These are phyloP conservation scores for Decapterus maruadsi DNA, from an alignment of 2,797 vertebrate genomes.

Conservation along the genomic window DNA sequence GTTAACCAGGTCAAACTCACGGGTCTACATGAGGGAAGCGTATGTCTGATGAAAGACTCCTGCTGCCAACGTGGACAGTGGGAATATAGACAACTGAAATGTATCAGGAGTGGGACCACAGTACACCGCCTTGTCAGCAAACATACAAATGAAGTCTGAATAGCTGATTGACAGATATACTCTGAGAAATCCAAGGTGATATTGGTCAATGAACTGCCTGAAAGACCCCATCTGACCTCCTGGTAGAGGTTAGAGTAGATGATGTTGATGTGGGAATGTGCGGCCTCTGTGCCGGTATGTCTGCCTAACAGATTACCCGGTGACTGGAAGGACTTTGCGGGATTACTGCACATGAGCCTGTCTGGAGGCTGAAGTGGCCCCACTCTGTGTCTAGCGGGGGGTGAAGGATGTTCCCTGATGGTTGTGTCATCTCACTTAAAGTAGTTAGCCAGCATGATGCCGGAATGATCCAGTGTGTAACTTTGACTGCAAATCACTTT, in stretches of 20 bases:
- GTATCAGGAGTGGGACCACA: neutral
- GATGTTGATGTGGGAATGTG: slow-evolving; percentile 33
- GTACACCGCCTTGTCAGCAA: neutral
- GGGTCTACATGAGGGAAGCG: neutral
- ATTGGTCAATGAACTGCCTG: neutral
- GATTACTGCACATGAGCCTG: slow-evolving; percentile 79
- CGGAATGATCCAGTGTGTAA: neutral
- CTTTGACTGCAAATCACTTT: neutral
- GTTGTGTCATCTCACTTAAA: slow-evolving; percentile 25
- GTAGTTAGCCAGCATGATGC: slow-evolving; percentile 4
- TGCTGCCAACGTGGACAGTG: neutral
- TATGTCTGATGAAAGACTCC: neutral
- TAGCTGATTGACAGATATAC: neutral
- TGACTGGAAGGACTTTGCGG: slow-evolving; percentile 73
- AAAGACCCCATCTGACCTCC: neutral
- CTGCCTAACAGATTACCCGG: slow-evolving; percentile 73
- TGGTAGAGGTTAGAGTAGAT: slow-evolving; percentile 20
- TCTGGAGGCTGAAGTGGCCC: slow-evolving; percentile 71
- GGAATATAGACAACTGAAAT: neutral
- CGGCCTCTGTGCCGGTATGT: slow-evolving; percentile 43
- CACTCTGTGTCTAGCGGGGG: slow-evolving; percentile 16
- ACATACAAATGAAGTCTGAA: neutral
- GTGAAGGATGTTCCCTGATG: slow-evolving; percentile 28
- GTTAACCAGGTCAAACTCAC: slow-evolving; percentile 48
- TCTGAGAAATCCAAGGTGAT: neutral